Evolutionary conservation across 2,888 invertebrate species (phyloP), one percentile per base, ranked within the genome.

Genomic region (Chloroclystis v-ata): DNA sequence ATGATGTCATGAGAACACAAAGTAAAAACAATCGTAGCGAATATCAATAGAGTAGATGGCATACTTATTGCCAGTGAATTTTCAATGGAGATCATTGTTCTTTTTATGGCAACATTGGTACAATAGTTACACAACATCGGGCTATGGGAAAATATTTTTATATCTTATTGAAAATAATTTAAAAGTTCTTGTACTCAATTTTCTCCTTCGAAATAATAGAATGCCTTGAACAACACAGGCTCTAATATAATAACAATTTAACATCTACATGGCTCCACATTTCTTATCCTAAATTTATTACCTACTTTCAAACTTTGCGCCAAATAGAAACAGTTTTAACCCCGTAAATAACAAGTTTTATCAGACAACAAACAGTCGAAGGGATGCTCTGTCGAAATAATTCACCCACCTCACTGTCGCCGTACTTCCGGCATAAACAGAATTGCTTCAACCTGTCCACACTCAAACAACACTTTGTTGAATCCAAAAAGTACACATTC

Each of bases 361-460:
- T 56, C 47, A 47, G 40, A 35, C 38, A 47, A 51, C 37, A 52
- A 45, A 33, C 35, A 38, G 20, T 12, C 30, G 35, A 39, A 32
- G 46, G 35, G 43, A 39, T 44, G 37, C 32, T 43, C 42, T 47
- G 37, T 39, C 47, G 32, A 47, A 46, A 49, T 35, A 40, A 37
- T 42, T 46, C 29, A 52, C 50, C 43, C 45, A 86, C 86, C 86
- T 87, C 81, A 57, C 75, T 77, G 40, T 64, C 76, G 63, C 77
- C 74, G 45, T 67, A 67, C 55, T 74, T 77, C 44, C 85, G 82
- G 55, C 87, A 87, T 53, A 87, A 63, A 60, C 86, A 86, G 56
- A 86, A 83, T 37, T 80, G 77, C 58, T 83, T 86, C 52, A 86
- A 63, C 54, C 82, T 75, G 12, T 86, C 84, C 14, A 86, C 78